Evolutionary conservation across 2,113 vertebrate genomes (phyloP).

Genomic region (Triplophysa rosa): DNA sequence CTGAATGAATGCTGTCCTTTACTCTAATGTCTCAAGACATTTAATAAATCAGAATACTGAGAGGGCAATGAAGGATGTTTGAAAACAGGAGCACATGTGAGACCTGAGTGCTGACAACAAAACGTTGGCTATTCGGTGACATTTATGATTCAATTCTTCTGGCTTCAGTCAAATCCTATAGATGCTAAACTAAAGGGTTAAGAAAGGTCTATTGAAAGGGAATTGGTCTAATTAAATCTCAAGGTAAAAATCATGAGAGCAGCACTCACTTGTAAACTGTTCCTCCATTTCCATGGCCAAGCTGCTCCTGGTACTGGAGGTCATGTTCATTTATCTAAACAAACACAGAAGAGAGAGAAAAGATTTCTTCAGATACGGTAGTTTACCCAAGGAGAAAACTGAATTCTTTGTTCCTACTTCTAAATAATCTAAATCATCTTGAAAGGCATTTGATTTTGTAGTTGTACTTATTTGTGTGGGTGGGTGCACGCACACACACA

Average conservation of each 20-base stretch:
- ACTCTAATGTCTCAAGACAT: neutral
- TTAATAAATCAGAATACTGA: constrained; percentile 11
- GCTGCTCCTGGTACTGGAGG: constrained; percentile 95
- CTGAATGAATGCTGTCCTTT: constrained; percentile 76
- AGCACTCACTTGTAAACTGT: constrained; percentile 97
- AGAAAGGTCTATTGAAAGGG: constrained; percentile 33
- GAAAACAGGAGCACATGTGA: constrained; percentile 12
- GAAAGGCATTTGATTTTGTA: neutral
- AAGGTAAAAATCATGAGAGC: constrained; percentile 40
- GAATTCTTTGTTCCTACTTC: neutral
- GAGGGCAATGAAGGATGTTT: constrained; percentile 24
- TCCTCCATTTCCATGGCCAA: constrained; percentile 96
- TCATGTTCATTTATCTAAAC: constrained; percentile 97
- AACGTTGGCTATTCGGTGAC: neutral
- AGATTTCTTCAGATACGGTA: neutral
- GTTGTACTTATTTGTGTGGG: neutral
- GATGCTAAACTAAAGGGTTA: neutral
- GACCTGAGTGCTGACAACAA: constrained; percentile 25
- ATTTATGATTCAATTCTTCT: constrained; percentile 24
- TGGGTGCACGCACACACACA: neutral
- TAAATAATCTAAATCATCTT: neutral
- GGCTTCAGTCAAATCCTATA: constrained; percentile 9
- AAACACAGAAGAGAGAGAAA: constrained; percentile 64
- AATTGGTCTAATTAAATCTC: constrained; percentile 44
- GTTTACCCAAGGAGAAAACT: neutral